phyloP scores from a whole-genome alignment of 2,797 vertebrate species.

The Acanthurus lineatus region DNA sequence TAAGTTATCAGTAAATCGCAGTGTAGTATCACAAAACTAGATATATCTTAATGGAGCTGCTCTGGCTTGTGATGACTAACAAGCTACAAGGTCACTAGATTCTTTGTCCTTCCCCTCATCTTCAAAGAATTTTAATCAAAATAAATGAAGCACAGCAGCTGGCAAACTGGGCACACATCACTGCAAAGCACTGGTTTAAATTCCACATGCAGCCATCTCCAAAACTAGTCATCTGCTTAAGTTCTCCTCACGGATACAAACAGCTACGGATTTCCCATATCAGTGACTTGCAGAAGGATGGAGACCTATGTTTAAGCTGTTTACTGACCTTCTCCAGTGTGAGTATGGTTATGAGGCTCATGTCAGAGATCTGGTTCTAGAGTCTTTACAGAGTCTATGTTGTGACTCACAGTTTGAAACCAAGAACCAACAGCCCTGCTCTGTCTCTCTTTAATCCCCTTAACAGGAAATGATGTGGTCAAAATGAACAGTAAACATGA shows the following conservation, averaged over 20 bases:
- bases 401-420: conserved; percentile 7
- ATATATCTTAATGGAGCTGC: conserved; percentile 30
- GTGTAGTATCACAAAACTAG: conserved; percentile 14
- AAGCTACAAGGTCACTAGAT: conserved; percentile 40
- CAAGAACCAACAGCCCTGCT: conserved; percentile 17
- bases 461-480: conserved; percentile 8
- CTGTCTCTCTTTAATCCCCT: conserved; percentile 8
- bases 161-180: conserved; percentile 45
- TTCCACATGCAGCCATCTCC: conserved; percentile 49
- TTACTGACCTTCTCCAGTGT: conserved; percentile 43
- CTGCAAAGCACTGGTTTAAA: conserved; percentile 40
- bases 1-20: conserved; percentile 37
- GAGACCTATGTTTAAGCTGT: conserved; percentile 59
- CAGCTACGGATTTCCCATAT: conserved; percentile 50
- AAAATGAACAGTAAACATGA: conserved; percentile 53
- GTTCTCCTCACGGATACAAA: conserved; percentile 30
- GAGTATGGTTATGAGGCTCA: conserved; percentile 36
- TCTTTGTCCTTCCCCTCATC: conserved; percentile 56
- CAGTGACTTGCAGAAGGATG: conserved; percentile 63
- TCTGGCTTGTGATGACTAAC: conserved; percentile 56
- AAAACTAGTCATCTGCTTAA: conserved; percentile 41
- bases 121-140: conserved; percentile 63
- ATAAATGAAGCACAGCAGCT: conserved; percentile 56
- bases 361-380: conserved; percentile 44
- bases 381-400: conserved; percentile 25